Conservation (phyloP, 1,140 invertebrate genomes). For the Mycetomoellerius zeteki region DNA sequence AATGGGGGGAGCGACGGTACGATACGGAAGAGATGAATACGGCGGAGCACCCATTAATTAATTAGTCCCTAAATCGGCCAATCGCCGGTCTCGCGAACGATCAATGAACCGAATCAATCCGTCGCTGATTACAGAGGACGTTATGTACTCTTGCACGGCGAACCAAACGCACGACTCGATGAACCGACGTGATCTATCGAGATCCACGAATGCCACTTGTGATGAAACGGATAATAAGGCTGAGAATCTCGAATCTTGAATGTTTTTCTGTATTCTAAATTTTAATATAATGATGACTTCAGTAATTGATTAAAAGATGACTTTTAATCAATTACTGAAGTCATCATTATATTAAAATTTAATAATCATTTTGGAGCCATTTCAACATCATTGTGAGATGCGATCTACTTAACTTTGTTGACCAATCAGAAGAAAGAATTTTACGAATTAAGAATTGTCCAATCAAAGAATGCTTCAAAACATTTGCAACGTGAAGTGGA, state of each 20-base stretch:
- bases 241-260: not conserved
- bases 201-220: constrained; percentile 5
- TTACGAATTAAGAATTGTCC: no score
- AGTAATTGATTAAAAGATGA: no score
- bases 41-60: constrained; percentile 79
- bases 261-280: no score
- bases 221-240: constrained; percentile 8
- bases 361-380: no score
- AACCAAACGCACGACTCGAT: constrained; percentile 29
- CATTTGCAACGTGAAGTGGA: no score
- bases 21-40: constrained; percentile 64
- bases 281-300: no score
- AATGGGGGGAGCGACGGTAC: not conserved
- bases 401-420: no score
- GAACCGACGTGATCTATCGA: constrained; percentile 2
- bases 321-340: no score
- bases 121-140: constrained; percentile 79
- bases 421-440: no score
- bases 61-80: constrained; percentile 79
- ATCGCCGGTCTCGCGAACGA: constrained; percentile 76
- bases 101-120: constrained; percentile 76
- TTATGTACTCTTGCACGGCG: constrained; percentile 44
- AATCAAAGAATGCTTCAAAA: no score
- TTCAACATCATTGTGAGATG: no score
- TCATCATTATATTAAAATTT: no score